Evolutionary conservation across 2,888 invertebrate genomes (phyloP), one percentile per base, ranked within the genome.

Genomic region (Physocephala rufipes): DNA sequence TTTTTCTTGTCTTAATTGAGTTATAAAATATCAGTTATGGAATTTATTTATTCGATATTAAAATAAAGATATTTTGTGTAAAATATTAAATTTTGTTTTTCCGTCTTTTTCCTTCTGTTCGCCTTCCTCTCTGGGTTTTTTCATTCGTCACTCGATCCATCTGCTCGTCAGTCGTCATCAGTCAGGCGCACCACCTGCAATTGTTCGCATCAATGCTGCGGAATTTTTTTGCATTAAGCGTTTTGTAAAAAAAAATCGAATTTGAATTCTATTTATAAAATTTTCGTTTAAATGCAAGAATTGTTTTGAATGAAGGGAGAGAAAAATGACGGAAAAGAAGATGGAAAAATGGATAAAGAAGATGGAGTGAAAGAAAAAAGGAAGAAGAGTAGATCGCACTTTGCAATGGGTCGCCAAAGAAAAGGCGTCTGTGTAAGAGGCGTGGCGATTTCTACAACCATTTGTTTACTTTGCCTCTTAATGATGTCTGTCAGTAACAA

Each of bases 401-500:
- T 7, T 7, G 5, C 19, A 30, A 12, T n/a, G n/a, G n/a, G n/a
- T 21, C 16, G 43, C 19, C 15, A 55, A 26, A 19, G 28, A 26
- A 16, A 55, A 26, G 24, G 55, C 15, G 36, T 36, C 9, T 9
- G 4, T 9, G 36, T 36, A n/a, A n/a, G n/a, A n/a, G n/a, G n/a
- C n/a, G n/a, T n/a, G n/a, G 36, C 36, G 9, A 36, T 36, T 36
- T 36, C 36, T 9, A 36, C 9, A 7, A 36, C 5, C 36, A 13
- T 28, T 19, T 21, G 15, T 26, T 53, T 53, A 13, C 3, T 45
- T 5, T 43, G 19, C 43, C 30, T 51, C 28, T 36, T 69, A 62
- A 61, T 69, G 68, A 69, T 69, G 61, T 47, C 67, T 67, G 67
- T 19, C 67, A 51, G 28, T 49, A 26, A 28, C 64, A 65, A 26